A percentile compares a stretch with the other conserved stretches of the same genome.
These are phyloP conservation scores for Brienomyrus brachyistius DNA, from an alignment of 2,113 vertebrate species.

Conservation along the genomic window DNA sequence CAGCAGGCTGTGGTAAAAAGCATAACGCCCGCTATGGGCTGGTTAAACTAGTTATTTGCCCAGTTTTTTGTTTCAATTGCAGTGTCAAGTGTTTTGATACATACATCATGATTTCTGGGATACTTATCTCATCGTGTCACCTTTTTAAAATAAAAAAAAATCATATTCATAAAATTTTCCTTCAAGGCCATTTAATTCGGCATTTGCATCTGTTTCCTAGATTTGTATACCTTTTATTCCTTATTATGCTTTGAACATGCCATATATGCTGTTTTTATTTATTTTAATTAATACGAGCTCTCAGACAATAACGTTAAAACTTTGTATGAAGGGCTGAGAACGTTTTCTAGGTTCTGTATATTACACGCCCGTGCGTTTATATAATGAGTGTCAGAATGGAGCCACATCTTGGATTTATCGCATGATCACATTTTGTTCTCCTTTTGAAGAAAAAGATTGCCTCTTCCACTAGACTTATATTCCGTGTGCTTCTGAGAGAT, in stretches of 20 bases:
- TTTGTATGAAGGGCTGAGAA: background rate
- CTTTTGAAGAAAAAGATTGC: background rate
- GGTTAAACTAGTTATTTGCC: background rate
- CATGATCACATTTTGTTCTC: background rate
- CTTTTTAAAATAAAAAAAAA: background rate
- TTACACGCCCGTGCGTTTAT: background rate
- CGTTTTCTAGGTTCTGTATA: background rate
- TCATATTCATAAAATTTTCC: background rate
- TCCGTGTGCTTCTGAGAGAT: background rate
- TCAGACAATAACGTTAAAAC: background rate
- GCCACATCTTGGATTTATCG: background rate
- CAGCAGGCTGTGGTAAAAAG: background rate
- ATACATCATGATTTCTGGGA: background rate
- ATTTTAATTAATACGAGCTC: background rate
- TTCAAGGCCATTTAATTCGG: background rate
- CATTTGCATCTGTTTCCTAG: background rate
- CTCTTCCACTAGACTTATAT: background rate
- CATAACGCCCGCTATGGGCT: background rate
- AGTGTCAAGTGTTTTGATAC: background rate
- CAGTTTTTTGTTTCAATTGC: background rate
- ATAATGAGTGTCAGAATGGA: background rate
- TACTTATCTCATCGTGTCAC: background rate
- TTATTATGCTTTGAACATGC: background rate
- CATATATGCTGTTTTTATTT: background rate
- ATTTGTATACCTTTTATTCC: background rate